Evolutionary conservation across 2,797 vertebrate genomes (phyloP), one percentile per base, ranked within the genome.

Genomic region (Delichon dasypus): DNA sequence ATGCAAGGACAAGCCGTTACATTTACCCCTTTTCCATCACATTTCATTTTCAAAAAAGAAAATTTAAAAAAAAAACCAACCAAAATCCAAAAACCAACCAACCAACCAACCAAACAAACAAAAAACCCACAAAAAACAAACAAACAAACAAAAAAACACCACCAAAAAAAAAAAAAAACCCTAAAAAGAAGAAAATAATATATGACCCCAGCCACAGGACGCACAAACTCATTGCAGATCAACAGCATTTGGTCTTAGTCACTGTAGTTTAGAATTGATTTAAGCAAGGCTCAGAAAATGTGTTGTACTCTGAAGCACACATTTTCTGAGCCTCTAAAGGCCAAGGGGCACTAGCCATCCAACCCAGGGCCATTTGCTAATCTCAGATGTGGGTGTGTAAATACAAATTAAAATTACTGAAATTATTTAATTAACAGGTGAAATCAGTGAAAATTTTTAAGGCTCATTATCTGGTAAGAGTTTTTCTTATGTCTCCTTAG

Each of bases 191-290:
- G 36, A 38, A 38, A 38, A 38, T 38, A 38, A 38, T 38, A 38
- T 10, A 10, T 57, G 8, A 60, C 34, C 0, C 0, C 32, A 53
- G 36, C 36, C 61, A 48, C 0, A 4, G 62, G 40, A 62, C 44
- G 64, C 21, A 53, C 6, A 30, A 32, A 45, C 34, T 79, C 76
- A 62, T 29, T 89, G 40, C 22, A 83, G 42, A 16, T 54, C 68
- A 87, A 47, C 65, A 71, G 78, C 66, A 87, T 85, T 82, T 70
- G 51, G 11, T 40, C 47, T 71, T 82, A 62, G 21, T 79, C 45
- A 74, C 23, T 8, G 6, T n/a, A 74, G 80, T 77, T 77, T 58
- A 83, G 53, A 65, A 51, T 0, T 34, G 16, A 65, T 67, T 77
- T 50, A 79, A 47, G n/a, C 55, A 65, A 27, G n/a, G 16, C 23